Conservation (phyloP, 1,140 invertebrate genomes). For the Zaprionus davidi region DNA sequence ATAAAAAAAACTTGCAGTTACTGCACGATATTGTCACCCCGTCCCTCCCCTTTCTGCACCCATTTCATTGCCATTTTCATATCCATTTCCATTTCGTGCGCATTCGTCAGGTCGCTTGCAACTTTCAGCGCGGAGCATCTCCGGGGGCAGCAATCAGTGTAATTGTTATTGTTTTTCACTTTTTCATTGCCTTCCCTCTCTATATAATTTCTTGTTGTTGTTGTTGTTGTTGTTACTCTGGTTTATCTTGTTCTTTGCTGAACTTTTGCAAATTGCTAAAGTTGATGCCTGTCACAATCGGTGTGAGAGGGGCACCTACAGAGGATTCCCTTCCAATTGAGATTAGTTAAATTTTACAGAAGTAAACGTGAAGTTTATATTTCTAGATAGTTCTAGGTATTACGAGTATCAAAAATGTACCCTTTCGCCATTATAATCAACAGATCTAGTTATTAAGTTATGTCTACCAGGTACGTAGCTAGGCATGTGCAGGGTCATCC, state of each 20-base stretch:
- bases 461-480: no score
- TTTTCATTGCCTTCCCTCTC: constrained; percentile 28
- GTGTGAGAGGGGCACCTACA: not conserved
- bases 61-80: not conserved
- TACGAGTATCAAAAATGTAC: no score
- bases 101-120: constrained; percentile 60
- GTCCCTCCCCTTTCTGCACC: not conserved
- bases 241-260: constrained; percentile 13
- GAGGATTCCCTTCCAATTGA: not conserved
- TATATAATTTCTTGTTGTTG: constrained; percentile 43
- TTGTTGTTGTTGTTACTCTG: constrained; percentile 1
- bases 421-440: no score
- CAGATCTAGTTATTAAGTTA: no score
- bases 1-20: not conserved
- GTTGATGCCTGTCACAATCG: constrained; percentile 46
- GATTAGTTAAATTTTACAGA: no score
- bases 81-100: constrained; percentile 53
- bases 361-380: no score
- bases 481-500: no score
- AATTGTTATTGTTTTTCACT: constrained; percentile 72
- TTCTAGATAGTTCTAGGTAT: no score
- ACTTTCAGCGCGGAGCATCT: constrained; percentile 40
- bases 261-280: constrained; percentile 68
- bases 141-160: constrained; percentile 73
- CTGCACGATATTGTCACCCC: not conserved